Evolutionary conservation across 2,797 vertebrate genomes (phyloP).

Genomic region (Allobates femoralis): DNA sequence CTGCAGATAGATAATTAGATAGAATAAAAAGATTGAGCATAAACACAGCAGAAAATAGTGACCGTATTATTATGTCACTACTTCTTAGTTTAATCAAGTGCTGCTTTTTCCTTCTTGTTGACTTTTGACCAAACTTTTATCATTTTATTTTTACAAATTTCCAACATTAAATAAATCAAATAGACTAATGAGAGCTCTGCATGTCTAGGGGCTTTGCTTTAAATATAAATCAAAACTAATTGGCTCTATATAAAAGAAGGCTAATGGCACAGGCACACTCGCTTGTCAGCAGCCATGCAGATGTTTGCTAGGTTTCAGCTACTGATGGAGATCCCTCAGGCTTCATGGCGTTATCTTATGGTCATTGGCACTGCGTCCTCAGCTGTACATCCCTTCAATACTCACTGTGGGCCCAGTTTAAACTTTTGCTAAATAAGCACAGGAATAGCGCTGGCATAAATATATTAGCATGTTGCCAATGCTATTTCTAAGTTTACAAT

Average conservation of each 20-base stretch:
- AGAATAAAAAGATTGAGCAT: not conserved
- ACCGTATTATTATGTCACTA: not conserved
- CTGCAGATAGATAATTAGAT: constrained; percentile 2
- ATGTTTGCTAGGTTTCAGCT: constrained; percentile 35
- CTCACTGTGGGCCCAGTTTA: constrained; percentile 38
- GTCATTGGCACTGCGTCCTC: constrained; percentile 42
- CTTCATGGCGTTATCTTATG: constrained; percentile 28
- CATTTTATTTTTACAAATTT: not conserved
- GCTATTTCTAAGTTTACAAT: constrained; percentile 56
- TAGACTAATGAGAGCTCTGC: constrained; percentile 32
- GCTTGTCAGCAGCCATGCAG: constrained; percentile 38
- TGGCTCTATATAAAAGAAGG: constrained; percentile 43
- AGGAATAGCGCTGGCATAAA: constrained; percentile 47
- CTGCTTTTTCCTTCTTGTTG: not conserved
- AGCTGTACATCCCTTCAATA: constrained; percentile 38
- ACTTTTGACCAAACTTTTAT: constrained; percentile 6
- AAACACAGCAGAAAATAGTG: no score
- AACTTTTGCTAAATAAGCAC: constrained; percentile 45
- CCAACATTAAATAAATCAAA: constrained; percentile 22
- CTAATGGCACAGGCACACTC: constrained; percentile 24
- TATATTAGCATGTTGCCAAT: constrained; percentile 47
- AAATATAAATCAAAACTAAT: constrained; percentile 57
- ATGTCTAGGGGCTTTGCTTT: constrained; percentile 47
- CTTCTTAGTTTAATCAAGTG: not conserved
- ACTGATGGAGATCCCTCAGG: constrained; percentile 34